phyloP scores from a whole-genome alignment of 2,888 invertebrate species.

The Drosophila demipolita region DNA sequence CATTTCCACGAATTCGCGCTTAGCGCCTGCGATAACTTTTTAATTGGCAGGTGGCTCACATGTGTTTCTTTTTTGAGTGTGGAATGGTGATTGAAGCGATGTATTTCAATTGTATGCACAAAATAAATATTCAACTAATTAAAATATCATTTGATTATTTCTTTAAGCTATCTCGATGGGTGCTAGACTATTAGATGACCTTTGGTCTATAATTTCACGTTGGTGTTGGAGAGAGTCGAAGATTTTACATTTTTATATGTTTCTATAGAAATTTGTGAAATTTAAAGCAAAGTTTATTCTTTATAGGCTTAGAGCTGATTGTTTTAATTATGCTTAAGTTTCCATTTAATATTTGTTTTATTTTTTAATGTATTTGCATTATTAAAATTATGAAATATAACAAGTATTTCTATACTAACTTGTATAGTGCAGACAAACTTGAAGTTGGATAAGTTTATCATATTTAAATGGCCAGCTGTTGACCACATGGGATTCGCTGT shows the following conservation, averaged over 20 bases:
- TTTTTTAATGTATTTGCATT: background rate
- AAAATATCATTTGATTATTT: slow-evolving; percentile 10
- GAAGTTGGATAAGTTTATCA: background rate
- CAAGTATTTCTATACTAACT: background rate
- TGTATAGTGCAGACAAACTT: background rate
- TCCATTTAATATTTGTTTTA: background rate
- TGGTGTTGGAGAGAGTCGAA: background rate
- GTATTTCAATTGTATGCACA: slow-evolving; percentile 27
- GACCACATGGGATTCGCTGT: slow-evolving; percentile 1
- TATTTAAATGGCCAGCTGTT: background rate
- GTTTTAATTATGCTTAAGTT: no score
- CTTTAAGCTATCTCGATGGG: background rate
- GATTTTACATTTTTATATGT: background rate
- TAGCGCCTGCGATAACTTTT: slow-evolving; percentile 64
- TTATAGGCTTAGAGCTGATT: background rate
- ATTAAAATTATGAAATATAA: background rate
- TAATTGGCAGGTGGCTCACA: slow-evolving; percentile 63
- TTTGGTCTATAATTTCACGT: background rate
- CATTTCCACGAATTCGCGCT: slow-evolving; percentile 46
- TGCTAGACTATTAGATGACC: background rate
- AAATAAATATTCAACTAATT: slow-evolving; percentile 29
- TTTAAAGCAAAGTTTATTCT: background rate
- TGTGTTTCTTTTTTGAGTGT: slow-evolving; percentile 10
- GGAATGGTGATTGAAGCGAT: background rate
- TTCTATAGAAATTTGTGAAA: background rate